A percentile compares a stretch with the other conserved stretches of the same genome.
Conservation (phyloP, 2,888 invertebrate species). For the Pristionchus japonicus region DNA sequence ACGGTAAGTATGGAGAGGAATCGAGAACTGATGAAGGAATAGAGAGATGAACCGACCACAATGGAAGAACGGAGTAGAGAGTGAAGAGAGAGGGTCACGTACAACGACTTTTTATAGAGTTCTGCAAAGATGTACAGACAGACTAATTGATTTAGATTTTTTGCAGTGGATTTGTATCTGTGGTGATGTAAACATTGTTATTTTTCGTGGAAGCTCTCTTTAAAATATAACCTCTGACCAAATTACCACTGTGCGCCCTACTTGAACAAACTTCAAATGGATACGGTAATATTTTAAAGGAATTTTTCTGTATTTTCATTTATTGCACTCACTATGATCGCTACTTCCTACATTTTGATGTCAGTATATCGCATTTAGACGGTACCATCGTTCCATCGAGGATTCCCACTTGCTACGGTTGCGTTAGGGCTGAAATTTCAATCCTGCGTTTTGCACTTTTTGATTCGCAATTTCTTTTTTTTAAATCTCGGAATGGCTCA, state of each 20-base stretch:
- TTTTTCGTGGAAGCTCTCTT: background rate
- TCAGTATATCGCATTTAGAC: background rate
- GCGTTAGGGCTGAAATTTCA: background rate
- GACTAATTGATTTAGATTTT: background rate
- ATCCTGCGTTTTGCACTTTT: background rate
- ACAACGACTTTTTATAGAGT: background rate
- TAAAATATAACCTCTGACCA: background rate
- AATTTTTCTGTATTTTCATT: background rate
- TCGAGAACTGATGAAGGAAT: background rate
- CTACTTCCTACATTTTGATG: background rate
- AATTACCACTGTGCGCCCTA: background rate
- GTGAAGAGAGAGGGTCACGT: background rate
- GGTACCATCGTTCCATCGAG: background rate
- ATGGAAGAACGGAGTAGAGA: slow-evolving; percentile 32
- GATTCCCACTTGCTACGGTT: background rate
- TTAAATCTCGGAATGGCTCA: background rate
- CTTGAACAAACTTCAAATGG: background rate
- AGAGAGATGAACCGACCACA: slow-evolving; percentile 4
- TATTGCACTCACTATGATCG: too few species aligned
- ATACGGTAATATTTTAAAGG: background rate
- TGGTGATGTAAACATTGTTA: background rate
- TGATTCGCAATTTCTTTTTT: background rate
- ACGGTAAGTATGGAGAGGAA: background rate
- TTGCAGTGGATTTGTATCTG: background rate
- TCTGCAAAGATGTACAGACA: background rate